These are phyloP conservation scores for Plectus sambesii DNA, from an alignment of 1,140 invertebrate genomes.

Conservation along the genomic window DNA sequence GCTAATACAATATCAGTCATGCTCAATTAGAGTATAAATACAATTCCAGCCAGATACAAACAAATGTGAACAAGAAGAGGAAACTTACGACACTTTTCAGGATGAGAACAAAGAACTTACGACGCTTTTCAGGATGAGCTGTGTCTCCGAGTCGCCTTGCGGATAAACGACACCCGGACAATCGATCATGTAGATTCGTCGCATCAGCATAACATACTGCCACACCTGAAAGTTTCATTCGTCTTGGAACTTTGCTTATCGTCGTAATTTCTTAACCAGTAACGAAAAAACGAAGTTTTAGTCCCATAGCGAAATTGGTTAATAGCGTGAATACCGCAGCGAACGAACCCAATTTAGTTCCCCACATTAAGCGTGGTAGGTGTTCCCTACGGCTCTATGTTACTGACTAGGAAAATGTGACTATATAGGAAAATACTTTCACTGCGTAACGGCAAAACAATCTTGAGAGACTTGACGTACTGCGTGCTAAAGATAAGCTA, in stretches of 20 bases:
- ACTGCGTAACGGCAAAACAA: conserved; percentile 1
- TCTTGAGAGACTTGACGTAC: neutral
- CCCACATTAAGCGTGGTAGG: no score
- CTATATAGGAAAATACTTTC: neutral
- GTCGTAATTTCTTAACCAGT: no score
- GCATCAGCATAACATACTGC: conserved; percentile 99
- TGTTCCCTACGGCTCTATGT: neutral
- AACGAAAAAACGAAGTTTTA: no score
- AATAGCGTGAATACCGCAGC: no score
- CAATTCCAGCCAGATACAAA: neutral
- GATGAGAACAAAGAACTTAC: conserved; percentile 42
- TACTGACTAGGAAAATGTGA: neutral
- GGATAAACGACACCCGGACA: conserved; percentile 98
- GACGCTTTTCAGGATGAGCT: conserved; percentile 78
- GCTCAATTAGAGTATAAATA: conserved; percentile 7
- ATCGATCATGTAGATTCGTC: conserved; percentile 91
- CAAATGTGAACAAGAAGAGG: neutral
- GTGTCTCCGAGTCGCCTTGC: conserved; percentile 69
- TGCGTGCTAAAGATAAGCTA: no score
- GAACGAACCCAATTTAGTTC: no score
- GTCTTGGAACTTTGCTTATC: no score
- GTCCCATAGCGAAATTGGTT: no score
- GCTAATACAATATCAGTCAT: no score
- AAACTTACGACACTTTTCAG: conserved; percentile 1
- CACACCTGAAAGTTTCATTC: conserved; percentile 60